These are phyloP conservation scores for Psittacara wagleri DNA, from an alignment of 2,113 vertebrate species.

Conservation along the genomic window DNA sequence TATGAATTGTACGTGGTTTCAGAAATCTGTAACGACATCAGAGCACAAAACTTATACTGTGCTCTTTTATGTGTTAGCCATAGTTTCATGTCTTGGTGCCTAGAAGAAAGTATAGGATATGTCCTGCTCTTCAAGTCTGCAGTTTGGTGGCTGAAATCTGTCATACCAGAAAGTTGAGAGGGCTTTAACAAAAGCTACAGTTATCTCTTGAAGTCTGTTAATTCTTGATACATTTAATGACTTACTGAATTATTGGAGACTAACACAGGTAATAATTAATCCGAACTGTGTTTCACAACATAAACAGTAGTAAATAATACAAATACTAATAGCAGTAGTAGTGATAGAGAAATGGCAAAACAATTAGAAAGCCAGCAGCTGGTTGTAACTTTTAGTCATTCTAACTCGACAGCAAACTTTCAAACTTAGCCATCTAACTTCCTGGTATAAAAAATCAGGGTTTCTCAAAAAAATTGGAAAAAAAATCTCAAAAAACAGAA, in stretches of 20 bases:
- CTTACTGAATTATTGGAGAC: neutral
- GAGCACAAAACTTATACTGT: neutral
- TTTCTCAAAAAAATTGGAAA: neutral
- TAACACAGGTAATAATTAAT: neutral
- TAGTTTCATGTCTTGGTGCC: neutral
- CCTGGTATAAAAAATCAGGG: neutral
- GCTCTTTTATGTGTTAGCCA: neutral
- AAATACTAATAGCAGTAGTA: neutral
- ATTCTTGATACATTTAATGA: neutral
- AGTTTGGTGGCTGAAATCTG: neutral
- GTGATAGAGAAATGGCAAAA: neutral
- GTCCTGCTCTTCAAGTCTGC: neutral
- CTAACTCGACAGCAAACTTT: neutral
- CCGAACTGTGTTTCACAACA: neutral
- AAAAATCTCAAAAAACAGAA: rapidly evolving
- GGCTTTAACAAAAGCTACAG: rapidly evolving
- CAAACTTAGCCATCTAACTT: neutral
- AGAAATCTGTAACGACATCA: neutral
- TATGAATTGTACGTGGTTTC: neutral
- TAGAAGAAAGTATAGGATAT: neutral
- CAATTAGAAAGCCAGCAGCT: neutral
- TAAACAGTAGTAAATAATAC: neutral
- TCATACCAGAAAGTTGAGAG: neutral
- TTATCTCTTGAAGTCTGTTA: neutral
- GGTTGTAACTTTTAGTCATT: neutral